Evolutionary conservation across 2,113 vertebrate species (phyloP).

Genomic region (Ptychochromis oligacanthus): DNA sequence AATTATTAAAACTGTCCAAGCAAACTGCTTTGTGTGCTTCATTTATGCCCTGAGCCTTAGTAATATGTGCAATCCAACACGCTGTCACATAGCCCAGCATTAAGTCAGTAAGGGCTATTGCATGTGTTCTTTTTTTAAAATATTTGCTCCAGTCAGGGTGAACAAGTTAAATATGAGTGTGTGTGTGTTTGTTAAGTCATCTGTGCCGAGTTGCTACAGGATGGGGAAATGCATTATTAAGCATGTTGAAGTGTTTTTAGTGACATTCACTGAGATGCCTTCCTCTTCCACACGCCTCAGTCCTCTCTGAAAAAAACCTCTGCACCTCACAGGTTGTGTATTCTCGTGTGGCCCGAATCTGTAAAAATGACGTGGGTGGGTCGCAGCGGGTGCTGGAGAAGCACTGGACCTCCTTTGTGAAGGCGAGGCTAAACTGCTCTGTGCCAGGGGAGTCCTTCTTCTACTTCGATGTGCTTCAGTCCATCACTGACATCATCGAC

Average conservation of each 20-base stretch:
- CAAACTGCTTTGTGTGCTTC: slow-evolving; percentile 72
- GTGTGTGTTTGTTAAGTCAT: slow-evolving; percentile 45
- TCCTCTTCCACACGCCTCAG: slow-evolving; percentile 24
- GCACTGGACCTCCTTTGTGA: slow-evolving; percentile 98
- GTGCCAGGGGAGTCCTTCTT: slow-evolving; percentile 98
- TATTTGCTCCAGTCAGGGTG: slow-evolving; percentile 31
- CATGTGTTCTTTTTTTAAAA: background rate
- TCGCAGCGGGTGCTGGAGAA: slow-evolving; percentile 98
- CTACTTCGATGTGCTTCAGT: slow-evolving; percentile 98
- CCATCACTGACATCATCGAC: slow-evolving; percentile 93
- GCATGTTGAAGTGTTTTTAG: slow-evolving; percentile 58
- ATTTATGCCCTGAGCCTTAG: slow-evolving; percentile 63
- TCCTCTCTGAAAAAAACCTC: slow-evolving; percentile 37
- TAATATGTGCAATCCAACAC: slow-evolving; percentile 52
- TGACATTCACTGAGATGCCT: slow-evolving; percentile 48
- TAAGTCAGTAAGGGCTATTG: background rate
- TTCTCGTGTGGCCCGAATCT: slow-evolving; percentile 97
- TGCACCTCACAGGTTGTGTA: slow-evolving; percentile 87
- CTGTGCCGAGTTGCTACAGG: slow-evolving; percentile 48
- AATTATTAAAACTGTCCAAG: slow-evolving; percentile 86
- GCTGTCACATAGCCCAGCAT: background rate
- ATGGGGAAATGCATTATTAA: slow-evolving; percentile 76
- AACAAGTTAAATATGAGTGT: slow-evolving; percentile 35
- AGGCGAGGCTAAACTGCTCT: slow-evolving; percentile 95
- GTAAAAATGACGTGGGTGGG: slow-evolving; percentile 97